These are phyloP conservation scores for Hipparchia semele DNA, from an alignment of 2,888 invertebrate genomes.

Conservation along the genomic window DNA sequence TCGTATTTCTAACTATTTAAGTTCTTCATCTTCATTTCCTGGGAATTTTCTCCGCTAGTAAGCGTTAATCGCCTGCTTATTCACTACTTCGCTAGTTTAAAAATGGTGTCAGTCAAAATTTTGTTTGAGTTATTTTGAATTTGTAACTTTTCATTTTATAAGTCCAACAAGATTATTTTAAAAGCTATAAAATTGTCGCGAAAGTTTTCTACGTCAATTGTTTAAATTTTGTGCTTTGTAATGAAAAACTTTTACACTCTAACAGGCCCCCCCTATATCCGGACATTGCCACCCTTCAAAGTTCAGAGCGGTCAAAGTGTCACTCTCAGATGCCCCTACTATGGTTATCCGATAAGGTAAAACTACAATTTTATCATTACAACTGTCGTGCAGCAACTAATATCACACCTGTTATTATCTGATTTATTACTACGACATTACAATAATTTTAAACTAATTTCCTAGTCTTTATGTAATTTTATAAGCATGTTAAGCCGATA, in stretches of 20 bases:
- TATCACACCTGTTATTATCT: not conserved
- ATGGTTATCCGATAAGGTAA: constrained; percentile 91
- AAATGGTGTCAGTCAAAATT: not conserved
- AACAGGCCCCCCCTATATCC: constrained; percentile 88
- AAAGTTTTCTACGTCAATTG: constrained; percentile 9
- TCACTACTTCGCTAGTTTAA: not conserved
- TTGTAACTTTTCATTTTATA: not conserved
- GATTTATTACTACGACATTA: not conserved
- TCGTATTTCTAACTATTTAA: not conserved
- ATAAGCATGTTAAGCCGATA: too few species aligned
- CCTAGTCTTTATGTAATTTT: too few species aligned
- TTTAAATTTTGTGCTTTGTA: constrained; percentile 20
- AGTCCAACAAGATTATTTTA: not conserved
- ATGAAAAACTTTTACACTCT: constrained; percentile 41
- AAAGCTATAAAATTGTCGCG: constrained; percentile 7
- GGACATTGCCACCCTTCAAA: constrained; percentile 89
- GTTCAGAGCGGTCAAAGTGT: constrained; percentile 91
- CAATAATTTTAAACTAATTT: not conserved
- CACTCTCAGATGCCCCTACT: constrained; percentile 91
- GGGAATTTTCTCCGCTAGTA: not conserved
- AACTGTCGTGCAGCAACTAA: not conserved
- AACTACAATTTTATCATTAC: not conserved
- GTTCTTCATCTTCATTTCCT: not conserved
- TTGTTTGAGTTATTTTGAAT: not conserved
- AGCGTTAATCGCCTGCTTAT: not conserved